phyloP scores from a whole-genome alignment of 2,888 invertebrate genomes.

The Euzetes globulus region DNA sequence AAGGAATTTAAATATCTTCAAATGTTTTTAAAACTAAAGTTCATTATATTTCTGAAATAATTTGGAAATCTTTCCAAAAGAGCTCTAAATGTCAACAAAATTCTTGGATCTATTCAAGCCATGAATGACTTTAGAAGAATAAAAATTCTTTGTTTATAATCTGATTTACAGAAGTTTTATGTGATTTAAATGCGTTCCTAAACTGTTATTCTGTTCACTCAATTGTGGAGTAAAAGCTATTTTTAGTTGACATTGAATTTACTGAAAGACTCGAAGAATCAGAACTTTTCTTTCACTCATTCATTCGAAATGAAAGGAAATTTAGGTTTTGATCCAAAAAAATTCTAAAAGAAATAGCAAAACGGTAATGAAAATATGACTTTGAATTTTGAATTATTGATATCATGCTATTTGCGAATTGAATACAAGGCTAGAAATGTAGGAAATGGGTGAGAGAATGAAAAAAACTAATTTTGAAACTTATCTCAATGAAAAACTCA shows the following conservation, averaged over 20 bases:
- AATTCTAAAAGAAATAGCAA: no score
- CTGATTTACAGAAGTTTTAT: not conserved
- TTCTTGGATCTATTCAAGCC: not conserved
- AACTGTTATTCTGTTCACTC: not conserved
- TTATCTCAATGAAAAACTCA: no score
- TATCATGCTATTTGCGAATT: no score
- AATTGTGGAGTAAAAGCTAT: not conserved
- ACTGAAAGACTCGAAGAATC: no score
- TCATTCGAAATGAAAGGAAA: no score
- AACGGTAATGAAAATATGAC: no score
- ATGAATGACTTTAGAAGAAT: not conserved
- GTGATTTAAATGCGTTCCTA: not conserved
- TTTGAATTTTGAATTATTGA: no score
- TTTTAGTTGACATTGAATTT: not conserved
- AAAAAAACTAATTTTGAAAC: no score
- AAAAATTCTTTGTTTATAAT: not conserved
- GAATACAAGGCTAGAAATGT: no score
- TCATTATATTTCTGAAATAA: not conserved
- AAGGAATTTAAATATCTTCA: not conserved
- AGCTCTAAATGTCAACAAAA: not conserved
- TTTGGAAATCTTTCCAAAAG: not conserved
- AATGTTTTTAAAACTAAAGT: not conserved
- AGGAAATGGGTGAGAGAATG: no score
- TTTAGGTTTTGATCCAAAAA: no score
- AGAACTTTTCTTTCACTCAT: no score